phyloP scores from a whole-genome alignment of 92 coral and sea anemone genomes.

The Phenganax subtilis region DNA sequence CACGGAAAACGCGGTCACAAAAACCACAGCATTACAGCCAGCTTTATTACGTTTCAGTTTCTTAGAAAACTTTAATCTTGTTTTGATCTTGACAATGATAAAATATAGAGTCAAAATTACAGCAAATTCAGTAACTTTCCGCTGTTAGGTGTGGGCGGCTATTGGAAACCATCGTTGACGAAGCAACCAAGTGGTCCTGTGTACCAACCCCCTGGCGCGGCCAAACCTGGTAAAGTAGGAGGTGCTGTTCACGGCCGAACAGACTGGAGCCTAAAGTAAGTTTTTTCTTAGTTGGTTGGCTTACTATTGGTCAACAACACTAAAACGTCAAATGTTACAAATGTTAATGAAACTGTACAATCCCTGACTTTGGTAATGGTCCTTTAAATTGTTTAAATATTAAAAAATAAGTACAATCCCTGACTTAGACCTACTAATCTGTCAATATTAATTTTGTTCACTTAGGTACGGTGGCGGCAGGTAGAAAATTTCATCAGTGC shows the following conservation, averaged over 20 bases:
- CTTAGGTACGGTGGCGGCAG: conserved; percentile 31
- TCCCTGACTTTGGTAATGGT: background rate
- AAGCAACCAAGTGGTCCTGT: conserved; percentile 82
- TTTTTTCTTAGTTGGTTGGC: background rate
- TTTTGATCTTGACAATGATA: too few species aligned
- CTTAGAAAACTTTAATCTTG: too few species aligned
- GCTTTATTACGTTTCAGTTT: too few species aligned
- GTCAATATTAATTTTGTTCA: background rate
- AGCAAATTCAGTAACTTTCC: background rate
- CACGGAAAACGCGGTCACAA: too few species aligned
- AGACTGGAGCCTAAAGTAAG: conserved; percentile 91
- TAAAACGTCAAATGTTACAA: background rate
- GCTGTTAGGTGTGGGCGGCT: conserved; percentile 52
- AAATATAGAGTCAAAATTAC: too few species aligned
- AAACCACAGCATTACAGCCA: too few species aligned
- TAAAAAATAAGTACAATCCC: background rate
- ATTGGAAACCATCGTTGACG: conserved; percentile 75
- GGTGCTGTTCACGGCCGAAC: conserved; percentile 79
- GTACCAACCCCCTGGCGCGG: conserved; percentile 90
- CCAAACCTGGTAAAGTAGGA: conserved; percentile 61
- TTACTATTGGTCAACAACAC: background rate
- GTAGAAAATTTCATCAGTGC: background rate
- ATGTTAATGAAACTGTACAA: too few species aligned
- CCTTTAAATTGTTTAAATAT: background rate
- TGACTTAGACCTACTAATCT: too few species aligned